A percentile compares a stretch with the other conserved stretches of the same genome.
These are phyloP conservation scores for Procavia capensis DNA, from an alignment of 2,113 vertebrate species.

Conservation along the genomic window DNA sequence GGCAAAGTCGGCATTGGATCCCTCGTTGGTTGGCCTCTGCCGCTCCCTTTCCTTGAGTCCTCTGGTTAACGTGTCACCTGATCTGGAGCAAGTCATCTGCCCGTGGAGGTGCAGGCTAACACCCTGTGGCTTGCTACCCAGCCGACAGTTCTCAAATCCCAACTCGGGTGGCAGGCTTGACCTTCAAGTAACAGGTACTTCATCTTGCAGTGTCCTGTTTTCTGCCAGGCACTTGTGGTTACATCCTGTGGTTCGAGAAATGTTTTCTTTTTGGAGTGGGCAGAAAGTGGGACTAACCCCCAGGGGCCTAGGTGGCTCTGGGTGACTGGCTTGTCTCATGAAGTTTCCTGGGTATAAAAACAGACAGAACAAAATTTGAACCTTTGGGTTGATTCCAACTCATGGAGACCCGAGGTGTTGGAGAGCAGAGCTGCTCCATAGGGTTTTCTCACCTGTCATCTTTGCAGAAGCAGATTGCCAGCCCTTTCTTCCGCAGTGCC, in stretches of 20 bases:
- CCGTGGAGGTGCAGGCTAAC: background rate
- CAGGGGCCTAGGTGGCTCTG: rapidly evolving
- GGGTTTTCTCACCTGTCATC: background rate
- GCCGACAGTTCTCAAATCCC: background rate
- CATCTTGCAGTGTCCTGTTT: background rate
- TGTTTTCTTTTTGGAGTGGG: background rate
- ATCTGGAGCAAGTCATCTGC: background rate
- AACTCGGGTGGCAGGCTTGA: background rate
- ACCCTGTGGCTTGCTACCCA: background rate
- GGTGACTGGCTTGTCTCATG: background rate
- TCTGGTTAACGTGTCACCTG: background rate
- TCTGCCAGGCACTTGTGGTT: background rate
- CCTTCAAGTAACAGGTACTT: background rate
- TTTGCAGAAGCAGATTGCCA: background rate
- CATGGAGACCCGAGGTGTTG: background rate
- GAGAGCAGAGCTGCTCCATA: background rate
- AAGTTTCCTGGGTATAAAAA: background rate
- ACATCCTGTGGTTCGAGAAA: background rate
- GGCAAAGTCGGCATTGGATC: background rate
- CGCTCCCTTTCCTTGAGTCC: background rate
- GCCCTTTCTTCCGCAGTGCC: background rate
- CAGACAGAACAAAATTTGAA: background rate
- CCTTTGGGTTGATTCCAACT: background rate
- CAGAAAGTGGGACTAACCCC: background rate
- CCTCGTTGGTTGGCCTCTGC: background rate